A percentile compares a stretch with the other conserved stretches of the same genome.
These are phyloP conservation scores for Bettongia penicillata DNA, from an alignment of 2,113 vertebrate species.

Conservation along the genomic window DNA sequence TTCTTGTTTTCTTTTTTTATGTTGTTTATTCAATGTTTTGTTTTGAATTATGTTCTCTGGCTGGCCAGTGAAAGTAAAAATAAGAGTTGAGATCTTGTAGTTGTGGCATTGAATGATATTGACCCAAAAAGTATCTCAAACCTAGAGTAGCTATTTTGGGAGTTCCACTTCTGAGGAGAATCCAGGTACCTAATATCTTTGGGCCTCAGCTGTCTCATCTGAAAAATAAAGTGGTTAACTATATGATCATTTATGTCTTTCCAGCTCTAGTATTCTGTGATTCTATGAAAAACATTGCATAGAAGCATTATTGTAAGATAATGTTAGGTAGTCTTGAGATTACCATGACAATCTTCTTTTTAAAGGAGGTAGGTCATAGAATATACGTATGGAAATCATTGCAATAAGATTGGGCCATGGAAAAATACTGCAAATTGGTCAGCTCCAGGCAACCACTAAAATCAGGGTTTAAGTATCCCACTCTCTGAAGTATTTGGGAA, in stretches of 20 bases:
- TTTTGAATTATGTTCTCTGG: neutral
- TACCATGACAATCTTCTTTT: neutral
- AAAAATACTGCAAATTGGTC: neutral
- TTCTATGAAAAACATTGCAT: neutral
- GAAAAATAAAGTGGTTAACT: neutral
- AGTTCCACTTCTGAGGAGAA: neutral
- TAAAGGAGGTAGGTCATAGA: neutral
- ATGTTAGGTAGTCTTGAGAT: neutral
- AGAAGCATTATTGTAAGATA: neutral
- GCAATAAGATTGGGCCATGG: neutral
- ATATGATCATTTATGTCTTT: neutral
- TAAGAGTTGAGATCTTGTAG: neutral
- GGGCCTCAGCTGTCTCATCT: too few relatives aligned
- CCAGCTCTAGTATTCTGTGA: neutral
- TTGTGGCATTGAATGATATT: neutral
- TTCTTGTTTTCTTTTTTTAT: neutral
- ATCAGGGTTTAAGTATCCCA: neutral
- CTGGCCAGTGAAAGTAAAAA: neutral
- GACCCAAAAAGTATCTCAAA: neutral
- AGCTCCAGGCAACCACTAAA: neutral
- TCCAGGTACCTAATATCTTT: neutral
- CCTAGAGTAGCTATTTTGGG: neutral
- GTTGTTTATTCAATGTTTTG: neutral
- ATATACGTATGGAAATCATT: neutral
- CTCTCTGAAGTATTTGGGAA: neutral